phyloP scores from a whole-genome alignment of 2,797 vertebrate species.

The Limosa lapponica region DNA sequence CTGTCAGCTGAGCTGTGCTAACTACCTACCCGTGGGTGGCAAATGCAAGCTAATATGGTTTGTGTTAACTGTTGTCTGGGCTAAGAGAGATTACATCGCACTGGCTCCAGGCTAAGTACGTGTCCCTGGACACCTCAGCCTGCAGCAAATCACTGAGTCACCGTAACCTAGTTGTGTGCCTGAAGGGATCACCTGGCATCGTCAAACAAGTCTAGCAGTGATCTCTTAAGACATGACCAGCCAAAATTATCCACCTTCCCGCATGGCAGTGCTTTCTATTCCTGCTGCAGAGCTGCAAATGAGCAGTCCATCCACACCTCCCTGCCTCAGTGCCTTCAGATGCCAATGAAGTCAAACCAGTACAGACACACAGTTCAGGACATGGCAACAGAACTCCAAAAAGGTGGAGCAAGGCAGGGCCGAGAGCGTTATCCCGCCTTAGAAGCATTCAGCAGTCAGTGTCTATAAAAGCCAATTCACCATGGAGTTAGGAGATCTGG shows the following conservation, averaged over 20 bases:
- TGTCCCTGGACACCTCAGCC: neutral
- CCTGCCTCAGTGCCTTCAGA: accelerated
- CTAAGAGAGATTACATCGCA: neutral
- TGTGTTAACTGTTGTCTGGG: neutral
- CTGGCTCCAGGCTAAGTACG: accelerated
- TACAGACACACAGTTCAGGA: neutral
- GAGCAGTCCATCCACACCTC: neutral
- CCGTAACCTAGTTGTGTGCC: neutral
- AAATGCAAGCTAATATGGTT: neutral
- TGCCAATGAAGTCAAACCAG: neutral
- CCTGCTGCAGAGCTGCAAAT: neutral
- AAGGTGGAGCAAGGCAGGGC: neutral
- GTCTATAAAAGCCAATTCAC: neutral
- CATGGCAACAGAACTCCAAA: neutral
- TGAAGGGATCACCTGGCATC: neutral
- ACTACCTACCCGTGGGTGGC: neutral
- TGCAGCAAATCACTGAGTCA: neutral
- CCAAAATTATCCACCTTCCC: neutral
- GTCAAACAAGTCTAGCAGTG: neutral
- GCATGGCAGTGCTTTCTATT: neutral
- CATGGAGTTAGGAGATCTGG: neutral
- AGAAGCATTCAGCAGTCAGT: neutral
- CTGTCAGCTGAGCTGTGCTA: neutral
- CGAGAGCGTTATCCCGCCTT: neutral
- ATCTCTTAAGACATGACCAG: neutral